phyloP scores from a whole-genome alignment of 2,113 vertebrate genomes.

The Mesembrinibis cayennensis region DNA sequence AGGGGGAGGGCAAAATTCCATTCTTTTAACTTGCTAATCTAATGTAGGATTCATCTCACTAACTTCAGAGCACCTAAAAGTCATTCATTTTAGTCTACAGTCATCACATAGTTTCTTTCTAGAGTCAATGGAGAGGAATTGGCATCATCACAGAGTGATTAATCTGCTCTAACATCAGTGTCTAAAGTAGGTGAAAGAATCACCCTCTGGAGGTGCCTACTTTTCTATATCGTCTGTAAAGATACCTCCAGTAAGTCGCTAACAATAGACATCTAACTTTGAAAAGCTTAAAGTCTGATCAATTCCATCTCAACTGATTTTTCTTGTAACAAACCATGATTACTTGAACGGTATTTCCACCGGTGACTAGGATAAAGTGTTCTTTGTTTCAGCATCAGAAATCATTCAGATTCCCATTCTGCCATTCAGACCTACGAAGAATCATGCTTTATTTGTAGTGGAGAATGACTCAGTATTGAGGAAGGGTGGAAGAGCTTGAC shows the following conservation, averaged over 20 bases:
- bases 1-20: not conserved
- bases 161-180: accelerated
- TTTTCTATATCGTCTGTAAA: not conserved
- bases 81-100: not conserved
- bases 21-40: constrained; percentile 8
- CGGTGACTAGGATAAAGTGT: not conserved
- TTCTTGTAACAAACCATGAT: not conserved
- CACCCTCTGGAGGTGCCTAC: not conserved
- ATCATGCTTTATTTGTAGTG: not conserved
- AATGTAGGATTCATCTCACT: not conserved
- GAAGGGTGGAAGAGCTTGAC: not conserved
- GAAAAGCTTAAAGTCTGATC: constrained; percentile 20
- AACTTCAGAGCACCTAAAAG: not conserved
- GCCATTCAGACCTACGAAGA: not conserved
- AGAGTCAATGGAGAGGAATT: not conserved
- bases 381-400: constrained; percentile 37
- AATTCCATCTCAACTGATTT: not conserved
- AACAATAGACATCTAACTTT: constrained; percentile 28
- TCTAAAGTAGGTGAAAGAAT: constrained; percentile 19
- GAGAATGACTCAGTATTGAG: not conserved
- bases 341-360: not conserved
- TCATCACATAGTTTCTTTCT: not conserved
- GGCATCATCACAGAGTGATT: not conserved
- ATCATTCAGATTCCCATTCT: not conserved
- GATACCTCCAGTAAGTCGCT: not conserved